A percentile compares a stretch with the other conserved stretches of the same genome.
Conservation (phyloP, 2,888 invertebrate genomes). For the Micropterix aruncella region DNA sequence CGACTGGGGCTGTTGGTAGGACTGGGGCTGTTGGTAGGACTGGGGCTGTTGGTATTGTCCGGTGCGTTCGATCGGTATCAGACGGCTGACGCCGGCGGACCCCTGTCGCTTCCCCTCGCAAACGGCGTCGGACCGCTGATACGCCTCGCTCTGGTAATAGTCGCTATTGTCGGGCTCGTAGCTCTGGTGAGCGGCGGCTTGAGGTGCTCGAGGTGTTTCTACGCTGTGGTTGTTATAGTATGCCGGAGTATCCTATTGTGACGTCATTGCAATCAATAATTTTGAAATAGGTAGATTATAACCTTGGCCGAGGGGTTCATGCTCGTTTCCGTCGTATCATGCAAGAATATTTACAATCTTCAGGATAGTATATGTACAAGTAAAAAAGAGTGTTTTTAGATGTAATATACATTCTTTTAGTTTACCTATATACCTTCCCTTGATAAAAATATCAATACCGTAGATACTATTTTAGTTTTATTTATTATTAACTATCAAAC, state of each 20-base stretch:
- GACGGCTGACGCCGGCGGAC: constrained; percentile 30
- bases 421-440: too few species aligned
- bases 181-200: not conserved
- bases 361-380: too few species aligned
- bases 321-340: too few species aligned
- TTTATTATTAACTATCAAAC: too few species aligned
- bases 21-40: not conserved
- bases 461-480: too few species aligned
- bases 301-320: too few species aligned
- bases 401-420: too few species aligned
- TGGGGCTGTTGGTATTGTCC: constrained; percentile 13
- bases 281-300: too few species aligned
- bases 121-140: constrained; percentile 1
- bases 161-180: not conserved
- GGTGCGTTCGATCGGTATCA: constrained; percentile 28
- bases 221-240: not conserved
- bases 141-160: not conserved
- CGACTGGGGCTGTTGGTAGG: constrained; percentile 11
- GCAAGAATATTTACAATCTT: too few species aligned
- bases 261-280: too few species aligned
- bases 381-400: too few species aligned
- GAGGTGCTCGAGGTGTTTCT: not conserved
- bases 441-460: too few species aligned
- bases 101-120: constrained; percentile 29
- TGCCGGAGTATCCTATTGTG: not conserved